Conservation (phyloP, 2,113 vertebrate species). For the Aix galericulata region DNA sequence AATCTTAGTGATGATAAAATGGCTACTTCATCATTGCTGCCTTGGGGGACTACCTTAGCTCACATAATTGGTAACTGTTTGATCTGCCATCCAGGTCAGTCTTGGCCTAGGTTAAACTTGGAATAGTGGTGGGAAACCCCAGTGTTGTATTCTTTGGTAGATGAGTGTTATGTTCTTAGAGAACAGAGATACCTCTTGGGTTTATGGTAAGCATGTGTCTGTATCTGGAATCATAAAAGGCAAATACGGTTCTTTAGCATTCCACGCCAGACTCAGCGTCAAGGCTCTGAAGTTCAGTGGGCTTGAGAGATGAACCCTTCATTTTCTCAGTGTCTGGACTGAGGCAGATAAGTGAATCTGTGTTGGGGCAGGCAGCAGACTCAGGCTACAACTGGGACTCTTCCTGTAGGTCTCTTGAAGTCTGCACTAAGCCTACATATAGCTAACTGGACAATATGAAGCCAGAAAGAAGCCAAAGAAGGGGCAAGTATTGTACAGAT, state of each 20-base stretch:
- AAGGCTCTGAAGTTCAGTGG: neutral
- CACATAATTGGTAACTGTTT: neutral
- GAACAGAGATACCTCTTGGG: neutral
- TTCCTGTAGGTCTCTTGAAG: neutral
- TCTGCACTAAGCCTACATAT: neutral
- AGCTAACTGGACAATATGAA: neutral
- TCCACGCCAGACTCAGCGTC: neutral
- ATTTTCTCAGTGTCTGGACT: neutral
- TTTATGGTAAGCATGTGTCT: neutral
- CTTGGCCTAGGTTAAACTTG: neutral
- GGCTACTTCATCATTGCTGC: neutral
- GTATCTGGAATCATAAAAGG: neutral
- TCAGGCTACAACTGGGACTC: neutral
- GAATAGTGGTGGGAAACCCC: rapidly evolving
- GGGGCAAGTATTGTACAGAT: neutral
- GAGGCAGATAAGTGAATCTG: neutral
- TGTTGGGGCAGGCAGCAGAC: neutral
- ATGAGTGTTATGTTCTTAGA: neutral
- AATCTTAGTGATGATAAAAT: neutral
- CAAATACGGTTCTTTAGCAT: neutral
- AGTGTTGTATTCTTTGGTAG: neutral
- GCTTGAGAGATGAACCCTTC: neutral
- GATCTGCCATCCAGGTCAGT: neutral
- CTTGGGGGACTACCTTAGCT: neutral
- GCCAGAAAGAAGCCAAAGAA: neutral